Evolutionary conservation across 1,140 invertebrate genomes (phyloP).

Genomic region (Eulimnadia texana): DNA sequence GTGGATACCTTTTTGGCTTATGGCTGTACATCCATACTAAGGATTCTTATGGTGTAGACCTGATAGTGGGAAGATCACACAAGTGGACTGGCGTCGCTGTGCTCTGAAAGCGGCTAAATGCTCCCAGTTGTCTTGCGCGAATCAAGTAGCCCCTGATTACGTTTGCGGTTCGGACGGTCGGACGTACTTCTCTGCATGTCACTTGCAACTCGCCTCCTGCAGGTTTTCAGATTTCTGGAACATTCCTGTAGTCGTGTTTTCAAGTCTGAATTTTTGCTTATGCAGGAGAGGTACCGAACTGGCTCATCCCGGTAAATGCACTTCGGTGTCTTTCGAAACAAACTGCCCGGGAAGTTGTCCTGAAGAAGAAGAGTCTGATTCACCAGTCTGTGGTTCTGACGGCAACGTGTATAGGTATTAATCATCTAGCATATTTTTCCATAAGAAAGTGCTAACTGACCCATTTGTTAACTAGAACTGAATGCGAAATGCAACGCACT

Average conservation of each 20-base stretch:
- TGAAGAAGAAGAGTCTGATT: constrained; percentile 43
- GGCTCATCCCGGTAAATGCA: constrained; percentile 72
- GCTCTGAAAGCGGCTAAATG: constrained; percentile 52
- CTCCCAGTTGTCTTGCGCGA: constrained; percentile 52
- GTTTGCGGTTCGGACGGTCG: constrained; percentile 50
- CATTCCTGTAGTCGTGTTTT: too few species aligned
- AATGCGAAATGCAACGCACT: constrained; percentile 67
- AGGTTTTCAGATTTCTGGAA: too few species aligned
- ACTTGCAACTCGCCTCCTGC: constrained; percentile 63
- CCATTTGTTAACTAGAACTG: constrained; percentile 40
- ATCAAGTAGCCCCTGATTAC: constrained; percentile 58
- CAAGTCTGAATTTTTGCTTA: too few species aligned
- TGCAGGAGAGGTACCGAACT: constrained; percentile 62
- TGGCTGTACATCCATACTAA: neutral
- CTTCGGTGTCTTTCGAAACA: constrained; percentile 44
- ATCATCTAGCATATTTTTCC: constrained; percentile 14
- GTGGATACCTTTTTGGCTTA: too few species aligned
- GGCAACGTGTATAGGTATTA: constrained; percentile 75
- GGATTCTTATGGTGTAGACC: constrained; percentile 15
- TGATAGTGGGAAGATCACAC: constrained; percentile 34
- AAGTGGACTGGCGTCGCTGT: constrained; percentile 61
- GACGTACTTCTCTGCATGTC: constrained; percentile 64
- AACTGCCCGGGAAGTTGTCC: constrained; percentile 56
- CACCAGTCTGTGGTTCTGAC: constrained; percentile 72
- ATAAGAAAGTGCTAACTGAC: neutral